Percentiles rank a stretch among this genome's conserved stretches.
These are phyloP conservation scores for Solea solea DNA, from an alignment of 2,113 vertebrate genomes.

Conservation along the genomic window DNA sequence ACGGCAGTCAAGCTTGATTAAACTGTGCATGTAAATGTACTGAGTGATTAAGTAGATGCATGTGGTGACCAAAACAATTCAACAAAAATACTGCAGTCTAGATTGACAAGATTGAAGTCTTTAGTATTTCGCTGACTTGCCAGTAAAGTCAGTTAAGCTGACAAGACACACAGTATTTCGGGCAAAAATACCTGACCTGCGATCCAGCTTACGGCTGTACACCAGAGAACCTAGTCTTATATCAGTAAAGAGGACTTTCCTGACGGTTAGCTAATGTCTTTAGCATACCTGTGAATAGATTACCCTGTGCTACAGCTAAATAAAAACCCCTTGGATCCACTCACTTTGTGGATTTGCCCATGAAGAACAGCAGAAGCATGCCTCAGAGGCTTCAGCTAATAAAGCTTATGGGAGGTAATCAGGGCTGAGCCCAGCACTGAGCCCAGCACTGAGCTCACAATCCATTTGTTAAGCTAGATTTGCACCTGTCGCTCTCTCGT, in stretches of 20 bases:
- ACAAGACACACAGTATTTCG: neutral
- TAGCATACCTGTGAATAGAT: conserved; percentile 71
- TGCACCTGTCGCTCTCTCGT: conserved; percentile 60
- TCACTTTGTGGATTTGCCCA: conserved; percentile 63
- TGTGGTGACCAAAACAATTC: neutral
- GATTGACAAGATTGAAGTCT: neutral
- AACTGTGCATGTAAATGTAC: too few species aligned
- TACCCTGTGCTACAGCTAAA: conserved; percentile 56
- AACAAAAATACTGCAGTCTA: neutral
- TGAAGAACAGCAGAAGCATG: conserved; percentile 43
- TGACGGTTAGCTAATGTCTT: conserved; percentile 56
- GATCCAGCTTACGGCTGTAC: conserved; percentile 12
- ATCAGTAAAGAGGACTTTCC: conserved; percentile 19
- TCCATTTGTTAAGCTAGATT: conserved; percentile 70
- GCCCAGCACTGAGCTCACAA: conserved; percentile 53
- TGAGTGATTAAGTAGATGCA: conserved; percentile 1
- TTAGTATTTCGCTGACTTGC: neutral
- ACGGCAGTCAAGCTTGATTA: too few species aligned
- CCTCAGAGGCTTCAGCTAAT: conserved; percentile 56
- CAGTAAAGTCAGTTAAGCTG: conserved; percentile 1
- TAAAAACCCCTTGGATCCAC: conserved; percentile 63
- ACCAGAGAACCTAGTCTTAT: neutral
- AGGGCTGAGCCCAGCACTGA: conserved; percentile 22
- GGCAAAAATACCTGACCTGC: neutral
- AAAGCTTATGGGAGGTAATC: conserved; percentile 71